Evolutionary conservation across 2,113 vertebrate genomes (phyloP).

Genomic region (Hemibagrus wyckioides): DNA sequence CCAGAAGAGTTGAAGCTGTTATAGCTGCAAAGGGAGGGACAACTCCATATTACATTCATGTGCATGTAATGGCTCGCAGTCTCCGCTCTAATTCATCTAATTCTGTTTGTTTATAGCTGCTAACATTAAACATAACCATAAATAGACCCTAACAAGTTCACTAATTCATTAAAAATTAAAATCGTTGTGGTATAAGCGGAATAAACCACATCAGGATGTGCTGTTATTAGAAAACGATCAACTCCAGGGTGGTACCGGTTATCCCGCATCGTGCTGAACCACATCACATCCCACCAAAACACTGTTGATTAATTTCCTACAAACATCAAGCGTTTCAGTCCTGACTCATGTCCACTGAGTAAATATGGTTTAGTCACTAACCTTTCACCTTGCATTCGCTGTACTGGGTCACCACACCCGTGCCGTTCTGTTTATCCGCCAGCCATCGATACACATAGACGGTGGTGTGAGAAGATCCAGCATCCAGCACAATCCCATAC

Average conservation of each 20-base stretch:
- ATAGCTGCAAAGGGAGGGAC: too few species aligned
- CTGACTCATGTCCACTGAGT: background rate
- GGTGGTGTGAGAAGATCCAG: conserved; percentile 85
- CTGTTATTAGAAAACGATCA: background rate
- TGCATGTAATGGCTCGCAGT: too few species aligned
- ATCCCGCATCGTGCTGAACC: background rate
- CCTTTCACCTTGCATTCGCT: conserved; percentile 75
- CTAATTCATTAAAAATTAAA: background rate
- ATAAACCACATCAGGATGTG: background rate
- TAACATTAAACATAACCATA: background rate
- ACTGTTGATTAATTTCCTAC: background rate
- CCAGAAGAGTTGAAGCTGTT: too few species aligned
- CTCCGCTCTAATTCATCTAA: too few species aligned
- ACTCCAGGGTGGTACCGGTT: background rate
- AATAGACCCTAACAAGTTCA: background rate
- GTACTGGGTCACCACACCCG: conserved; percentile 82
- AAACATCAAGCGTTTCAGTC: background rate
- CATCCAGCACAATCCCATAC: conserved; percentile 88
- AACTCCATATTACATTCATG: too few species aligned
- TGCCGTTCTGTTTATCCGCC: conserved; percentile 80
- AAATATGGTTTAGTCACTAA: conserved; percentile 55
- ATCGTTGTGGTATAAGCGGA: background rate
- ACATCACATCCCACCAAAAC: too few species aligned
- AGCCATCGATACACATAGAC: conserved; percentile 87
- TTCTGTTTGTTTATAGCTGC: background rate